phyloP scores from a whole-genome alignment of 1,140 invertebrate species.

The Phymastichus coffea region DNA sequence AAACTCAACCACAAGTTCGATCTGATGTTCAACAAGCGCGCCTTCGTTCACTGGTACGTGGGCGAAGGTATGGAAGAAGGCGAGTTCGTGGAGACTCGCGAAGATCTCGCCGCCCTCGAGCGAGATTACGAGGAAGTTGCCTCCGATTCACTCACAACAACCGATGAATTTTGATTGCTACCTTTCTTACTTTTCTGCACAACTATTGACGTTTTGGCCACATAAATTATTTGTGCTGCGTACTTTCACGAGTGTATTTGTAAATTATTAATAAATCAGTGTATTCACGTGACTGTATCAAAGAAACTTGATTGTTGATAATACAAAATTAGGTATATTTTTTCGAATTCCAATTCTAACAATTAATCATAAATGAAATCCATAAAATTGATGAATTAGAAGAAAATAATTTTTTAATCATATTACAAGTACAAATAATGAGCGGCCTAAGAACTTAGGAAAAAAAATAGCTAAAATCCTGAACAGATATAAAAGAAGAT shows the following conservation, averaged over 20 bases:
- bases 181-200: too few relatives aligned
- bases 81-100: conserved; percentile 82
- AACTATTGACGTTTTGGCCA: not conserved
- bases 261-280: too few relatives aligned
- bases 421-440: conserved; percentile 11
- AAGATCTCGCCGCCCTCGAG: conserved; percentile 73
- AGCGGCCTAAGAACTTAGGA: too few relatives aligned
- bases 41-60: conserved; percentile 77
- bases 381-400: not conserved
- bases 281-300: not conserved
- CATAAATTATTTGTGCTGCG: not conserved
- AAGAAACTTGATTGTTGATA: not conserved
- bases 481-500: not conserved
- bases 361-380: conserved; percentile 20
- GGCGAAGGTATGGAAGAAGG: conserved; percentile 79
- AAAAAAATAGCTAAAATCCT: conserved; percentile 6
- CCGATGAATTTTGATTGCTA: too few relatives aligned
- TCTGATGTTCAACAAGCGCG: conserved; percentile 57
- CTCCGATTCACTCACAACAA: conserved; percentile 51
- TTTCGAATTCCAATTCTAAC: conserved; percentile 15
- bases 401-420: too few relatives aligned
- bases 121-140: conserved; percentile 67
- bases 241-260: too few relatives aligned
- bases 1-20: conserved; percentile 34
- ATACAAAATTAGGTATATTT: conserved; percentile 24